Conservation (phyloP, 2,797 vertebrate species). For the Sebastes umbrosus region DNA sequence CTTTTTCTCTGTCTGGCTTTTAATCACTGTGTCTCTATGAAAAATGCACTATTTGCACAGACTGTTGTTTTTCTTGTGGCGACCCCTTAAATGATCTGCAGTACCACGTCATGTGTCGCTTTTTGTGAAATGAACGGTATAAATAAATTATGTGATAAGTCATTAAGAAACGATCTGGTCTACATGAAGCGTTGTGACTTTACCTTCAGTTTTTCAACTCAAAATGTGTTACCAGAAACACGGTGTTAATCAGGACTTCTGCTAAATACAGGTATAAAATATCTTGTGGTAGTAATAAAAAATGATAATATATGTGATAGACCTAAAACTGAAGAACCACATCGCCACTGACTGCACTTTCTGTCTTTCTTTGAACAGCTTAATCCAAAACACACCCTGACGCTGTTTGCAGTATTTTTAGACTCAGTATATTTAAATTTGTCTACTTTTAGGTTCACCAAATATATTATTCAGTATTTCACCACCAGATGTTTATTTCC, state of each 20-base stretch:
- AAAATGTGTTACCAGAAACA: background rate
- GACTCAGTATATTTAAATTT: background rate
- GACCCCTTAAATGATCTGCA: conserved; percentile 13
- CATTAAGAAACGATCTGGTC: background rate
- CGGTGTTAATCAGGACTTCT: background rate
- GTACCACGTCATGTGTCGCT: conserved; percentile 19
- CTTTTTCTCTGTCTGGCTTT: conserved; percentile 3
- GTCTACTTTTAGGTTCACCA: background rate
- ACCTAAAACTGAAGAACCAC: background rate
- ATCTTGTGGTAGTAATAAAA: background rate
- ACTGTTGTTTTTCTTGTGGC: conserved; percentile 32
- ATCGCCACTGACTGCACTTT: background rate
- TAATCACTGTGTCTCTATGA: conserved; percentile 24
- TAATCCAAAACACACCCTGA: background rate
- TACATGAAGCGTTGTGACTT: background rate
- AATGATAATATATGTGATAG: background rate
- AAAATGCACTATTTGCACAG: conserved; percentile 75
- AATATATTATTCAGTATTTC: background rate
- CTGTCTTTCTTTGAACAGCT: background rate
- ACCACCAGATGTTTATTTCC: background rate
- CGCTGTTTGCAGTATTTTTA: background rate
- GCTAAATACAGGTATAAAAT: background rate
- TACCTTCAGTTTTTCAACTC: background rate
- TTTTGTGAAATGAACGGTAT: conserved; percentile 42
- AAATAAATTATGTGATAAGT: conserved; percentile 37